phyloP scores from a whole-genome alignment of 2,888 invertebrate species.

The Gryllus longicercus region DNA sequence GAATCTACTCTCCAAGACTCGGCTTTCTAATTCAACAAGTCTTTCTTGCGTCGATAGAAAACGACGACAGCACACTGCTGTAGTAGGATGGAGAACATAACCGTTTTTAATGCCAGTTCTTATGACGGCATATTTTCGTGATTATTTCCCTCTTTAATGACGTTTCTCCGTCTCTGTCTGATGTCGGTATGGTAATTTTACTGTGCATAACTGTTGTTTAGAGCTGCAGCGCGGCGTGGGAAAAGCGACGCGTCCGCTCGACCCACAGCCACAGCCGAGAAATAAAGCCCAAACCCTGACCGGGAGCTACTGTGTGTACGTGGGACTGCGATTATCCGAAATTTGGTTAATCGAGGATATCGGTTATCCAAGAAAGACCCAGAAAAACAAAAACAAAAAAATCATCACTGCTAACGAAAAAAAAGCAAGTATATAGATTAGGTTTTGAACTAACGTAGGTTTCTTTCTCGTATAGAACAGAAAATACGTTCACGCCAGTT shows the following conservation, averaged over 20 bases:
- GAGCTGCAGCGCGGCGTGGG: background rate
- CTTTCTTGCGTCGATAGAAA: slow-evolving; percentile 17
- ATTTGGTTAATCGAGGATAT: no score
- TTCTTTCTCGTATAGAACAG: no score
- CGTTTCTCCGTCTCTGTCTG: background rate
- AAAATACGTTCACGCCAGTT: no score
- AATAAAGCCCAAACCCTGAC: background rate
- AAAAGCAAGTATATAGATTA: no score
- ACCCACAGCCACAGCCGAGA: background rate
- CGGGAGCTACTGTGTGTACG: no score
- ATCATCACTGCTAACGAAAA: no score
- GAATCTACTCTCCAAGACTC: slow-evolving; percentile 12
- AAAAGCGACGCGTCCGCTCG: background rate
- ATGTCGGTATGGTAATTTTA: slow-evolving; percentile 17
- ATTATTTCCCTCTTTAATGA: slow-evolving; percentile 17
- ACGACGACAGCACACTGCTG: slow-evolving; percentile 6
- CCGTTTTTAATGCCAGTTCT: slow-evolving; percentile 17
- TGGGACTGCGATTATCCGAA: no score
- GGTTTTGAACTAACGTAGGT: no score
- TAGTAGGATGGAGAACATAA: background rate
- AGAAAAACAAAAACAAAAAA: no score
- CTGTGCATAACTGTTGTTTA: slow-evolving; percentile 17
- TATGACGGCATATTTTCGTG: slow-evolving; percentile 17
- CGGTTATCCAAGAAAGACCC: no score
- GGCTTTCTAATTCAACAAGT: slow-evolving; percentile 12